Conservation (phyloP, 1,140 invertebrate genomes). For the Dendrolimus kikuchii region DNA sequence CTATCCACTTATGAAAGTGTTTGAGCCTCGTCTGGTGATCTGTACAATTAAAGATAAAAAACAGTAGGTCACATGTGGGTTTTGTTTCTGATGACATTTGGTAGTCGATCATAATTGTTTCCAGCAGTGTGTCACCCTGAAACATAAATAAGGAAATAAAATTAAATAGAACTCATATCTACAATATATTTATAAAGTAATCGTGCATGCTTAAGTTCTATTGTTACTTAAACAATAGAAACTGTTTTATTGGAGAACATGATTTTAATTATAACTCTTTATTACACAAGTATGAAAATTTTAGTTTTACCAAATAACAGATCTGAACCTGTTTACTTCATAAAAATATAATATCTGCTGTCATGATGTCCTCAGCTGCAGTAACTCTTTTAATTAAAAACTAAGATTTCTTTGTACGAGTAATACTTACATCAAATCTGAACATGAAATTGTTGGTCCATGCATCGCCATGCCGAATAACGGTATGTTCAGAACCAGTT, state of each 20-base stretch:
- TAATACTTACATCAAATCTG: constrained; percentile 3
- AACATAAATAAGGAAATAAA: background rate
- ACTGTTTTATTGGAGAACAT: no score
- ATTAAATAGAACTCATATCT: no score
- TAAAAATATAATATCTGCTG: no score
- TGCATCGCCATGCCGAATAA: constrained; percentile 17
- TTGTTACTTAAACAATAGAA: no score
- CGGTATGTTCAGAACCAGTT: background rate
- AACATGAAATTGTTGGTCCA: constrained; percentile 24
- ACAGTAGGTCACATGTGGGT: constrained; percentile 15
- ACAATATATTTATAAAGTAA: no score
- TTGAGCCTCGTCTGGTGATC: constrained; percentile 13
- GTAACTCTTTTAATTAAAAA: no score
- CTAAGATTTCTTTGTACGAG: background rate
- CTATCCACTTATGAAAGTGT: constrained; percentile 19
- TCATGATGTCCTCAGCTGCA: no score
- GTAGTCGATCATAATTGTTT: constrained; percentile 28
- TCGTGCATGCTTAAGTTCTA: no score
- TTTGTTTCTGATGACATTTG: constrained; percentile 11
- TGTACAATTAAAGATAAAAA: constrained; percentile 20
- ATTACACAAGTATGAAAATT: no score
- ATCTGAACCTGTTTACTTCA: no score
- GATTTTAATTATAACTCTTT: no score
- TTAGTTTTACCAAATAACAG: no score
- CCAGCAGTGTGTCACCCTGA: constrained; percentile 14